These are phyloP conservation scores for Palythoa grandiflora DNA, from an alignment of 92 coral and sea anemone genomes.

Conservation along the genomic window DNA sequence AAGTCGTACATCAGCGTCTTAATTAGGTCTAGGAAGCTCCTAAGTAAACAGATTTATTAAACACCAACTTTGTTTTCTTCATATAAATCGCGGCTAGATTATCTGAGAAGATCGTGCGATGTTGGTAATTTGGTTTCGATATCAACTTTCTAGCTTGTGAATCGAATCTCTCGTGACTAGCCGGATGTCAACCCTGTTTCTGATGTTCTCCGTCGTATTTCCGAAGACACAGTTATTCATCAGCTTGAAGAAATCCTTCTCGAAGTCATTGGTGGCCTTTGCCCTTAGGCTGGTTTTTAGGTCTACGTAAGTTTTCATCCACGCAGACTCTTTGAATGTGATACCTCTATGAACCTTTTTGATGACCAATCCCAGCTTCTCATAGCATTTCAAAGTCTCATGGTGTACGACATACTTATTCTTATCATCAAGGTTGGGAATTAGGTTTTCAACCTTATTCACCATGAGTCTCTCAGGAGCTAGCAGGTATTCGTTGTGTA, in stretches of 20 bases:
- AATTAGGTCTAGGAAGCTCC: background rate
- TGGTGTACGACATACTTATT: background rate
- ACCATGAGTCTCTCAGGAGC: background rate
- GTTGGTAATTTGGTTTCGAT: background rate
- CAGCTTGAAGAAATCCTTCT: too few relatives aligned
- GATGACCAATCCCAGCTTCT: background rate
- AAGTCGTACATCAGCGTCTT: too few relatives aligned
- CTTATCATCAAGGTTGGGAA: background rate
- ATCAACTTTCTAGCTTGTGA: too few relatives aligned
- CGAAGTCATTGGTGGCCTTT: too few relatives aligned
- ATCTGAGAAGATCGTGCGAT: background rate
- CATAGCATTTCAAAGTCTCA: background rate
- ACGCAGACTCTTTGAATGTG: background rate
- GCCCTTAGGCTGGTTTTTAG: background rate
- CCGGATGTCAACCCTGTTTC: background rate
- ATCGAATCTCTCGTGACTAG: background rate
- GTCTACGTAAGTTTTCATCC: background rate
- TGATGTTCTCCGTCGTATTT: background rate
- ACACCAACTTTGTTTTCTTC: background rate
- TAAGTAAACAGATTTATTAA: background rate
- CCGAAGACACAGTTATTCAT: background rate
- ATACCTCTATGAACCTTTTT: slow-evolving; percentile 3
- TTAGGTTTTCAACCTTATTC: background rate
- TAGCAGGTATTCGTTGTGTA: background rate
- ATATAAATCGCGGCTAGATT: background rate